Base-by-base conservation (phyloP, 2,113 vertebrate genomes). In the Trochalopteron elliotii region DNA sequence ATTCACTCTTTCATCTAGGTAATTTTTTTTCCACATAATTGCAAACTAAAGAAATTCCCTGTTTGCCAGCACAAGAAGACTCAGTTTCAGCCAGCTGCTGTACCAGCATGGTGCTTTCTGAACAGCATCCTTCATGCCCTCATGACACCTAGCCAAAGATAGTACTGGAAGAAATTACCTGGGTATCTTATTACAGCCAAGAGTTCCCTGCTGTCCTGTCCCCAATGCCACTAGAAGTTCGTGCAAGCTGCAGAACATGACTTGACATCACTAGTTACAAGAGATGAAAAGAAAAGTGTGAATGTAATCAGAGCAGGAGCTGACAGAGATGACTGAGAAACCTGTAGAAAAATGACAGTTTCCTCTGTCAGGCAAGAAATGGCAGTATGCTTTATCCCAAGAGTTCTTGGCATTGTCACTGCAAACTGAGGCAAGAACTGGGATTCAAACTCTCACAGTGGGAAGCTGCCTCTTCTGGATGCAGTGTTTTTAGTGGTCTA, bases 1-100 rank as follows among this genome's bases (percentile, higher is more conserved):
- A 12, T 14, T 74, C 17, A 4, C 9, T 45, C 39, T 55, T 52
- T 0, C 1, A 68, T 59, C 10, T n/a, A 55, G 5, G 0, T 45
- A 15, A 23, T 4, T 10, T 56, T 59, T 50, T 64, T 77, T 42
- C 9, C 27, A 35, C 24, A 8, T 49, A 79, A 27, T 28, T 83
- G 3, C 53, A 64, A 83, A 56, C 27, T 12, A 25, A 76, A 45
- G 19, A 23, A 85, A 47, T 69, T 55, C 17, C 20, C n/a, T 23
- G 4, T 50, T 64, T 9, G 2, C 35, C 30, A 47, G 4, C 19
- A 19, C 5, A 55, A 64, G 56, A 74, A 20, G 18, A 47, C 9
- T 63, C 30, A 8, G 47, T 52, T 60, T 49, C 39, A 88, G 12
- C 44, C 45, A 70, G 47, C 45, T 80, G 52, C 74, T 61, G n/a